phyloP scores from a whole-genome alignment of 2,113 vertebrate genomes.

The Calonectris borealis region DNA sequence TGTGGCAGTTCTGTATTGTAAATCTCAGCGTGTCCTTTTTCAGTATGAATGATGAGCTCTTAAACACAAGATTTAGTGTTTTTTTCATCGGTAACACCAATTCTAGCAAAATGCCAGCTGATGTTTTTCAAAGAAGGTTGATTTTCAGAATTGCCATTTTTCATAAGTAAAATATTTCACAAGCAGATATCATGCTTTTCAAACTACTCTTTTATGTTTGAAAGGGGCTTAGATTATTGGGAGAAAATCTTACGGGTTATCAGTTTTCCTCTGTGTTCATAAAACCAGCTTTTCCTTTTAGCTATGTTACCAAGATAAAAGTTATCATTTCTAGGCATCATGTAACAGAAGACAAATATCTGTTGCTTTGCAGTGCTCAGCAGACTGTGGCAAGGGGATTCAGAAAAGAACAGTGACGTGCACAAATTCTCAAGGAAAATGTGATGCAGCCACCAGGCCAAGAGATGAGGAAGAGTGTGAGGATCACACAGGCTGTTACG shows the following conservation, averaged over 20 bases:
- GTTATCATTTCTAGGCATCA: not conserved
- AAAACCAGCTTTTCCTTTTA: not conserved
- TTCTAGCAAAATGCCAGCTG: not conserved
- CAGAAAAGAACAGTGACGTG: constrained; percentile 86
- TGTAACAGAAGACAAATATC: not conserved
- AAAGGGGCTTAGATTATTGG: not conserved
- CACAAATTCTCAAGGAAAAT: constrained; percentile 87
- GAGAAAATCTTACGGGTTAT: not conserved
- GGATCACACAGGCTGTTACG: constrained; percentile 88
- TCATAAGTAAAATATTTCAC: not conserved
- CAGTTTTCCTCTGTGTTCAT: not conserved
- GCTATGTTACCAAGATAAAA: not conserved
- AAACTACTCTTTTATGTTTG: not conserved
- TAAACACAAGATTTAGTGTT: not conserved
- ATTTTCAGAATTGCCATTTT: not conserved
- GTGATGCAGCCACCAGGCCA: constrained; percentile 84
- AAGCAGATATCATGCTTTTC: not conserved
- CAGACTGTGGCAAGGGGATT: constrained; percentile 85
- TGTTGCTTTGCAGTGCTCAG: constrained; percentile 84
- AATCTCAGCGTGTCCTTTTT: not conserved
- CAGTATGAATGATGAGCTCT: not conserved
- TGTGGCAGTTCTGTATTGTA: not conserved
- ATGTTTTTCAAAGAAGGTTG: not conserved
- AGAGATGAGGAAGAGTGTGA: constrained; percentile 84
- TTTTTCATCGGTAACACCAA: not conserved